Evolutionary conservation across 2,888 invertebrate species (phyloP), one percentile per base, ranked within the genome.

Genomic region (Muscina levida): DNA sequence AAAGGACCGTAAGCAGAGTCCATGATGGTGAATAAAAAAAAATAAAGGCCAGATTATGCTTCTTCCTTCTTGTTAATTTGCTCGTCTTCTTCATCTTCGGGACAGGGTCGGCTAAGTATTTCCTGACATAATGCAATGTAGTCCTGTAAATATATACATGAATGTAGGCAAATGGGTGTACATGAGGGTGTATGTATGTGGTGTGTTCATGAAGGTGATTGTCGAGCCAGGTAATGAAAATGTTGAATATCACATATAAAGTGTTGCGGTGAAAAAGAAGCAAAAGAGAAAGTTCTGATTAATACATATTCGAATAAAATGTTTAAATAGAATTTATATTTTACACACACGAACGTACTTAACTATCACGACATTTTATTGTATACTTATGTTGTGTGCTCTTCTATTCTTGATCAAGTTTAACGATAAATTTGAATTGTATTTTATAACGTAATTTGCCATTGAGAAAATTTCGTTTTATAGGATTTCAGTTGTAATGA

Each of bases 81-180:
- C 57, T 86, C 87, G 31, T 86, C 88, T 51, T 85, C 89, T 82
- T 87, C 88, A 48, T 87, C 87, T 66, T 89, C 89, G 62, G 89
- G 89, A 87, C 89, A 89, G 72, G 89, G 89, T 82, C 89, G 89
- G 85, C 89, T 89, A 84, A 89, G 83, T 82, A 89, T 89, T 87
- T 89, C 89, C 86, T 89, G 89, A 86, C 89, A 89, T 57, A 89
- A 87, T 83, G 89, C 89, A 87, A 89, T 89, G 82, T 89, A 89
- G 82, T 89, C 89, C 89, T 89, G 85, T 78, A 77, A 79, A 79
- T 76, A 79, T 26, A 37, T 57, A 10, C 44, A n/a, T 44, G 10
- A 46, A 66, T 39, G 26, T 19, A 2, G 31, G n/a, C n/a, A 31
- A 15, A 42, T 42, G 62, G 26, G 22, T 70, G 67, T 15, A 37